A percentile compares a stretch with the other conserved stretches of the same genome.
These are phyloP conservation scores for Dunckerocampus dactyliophorus DNA, from an alignment of 2,113 vertebrate species.

Conservation along the genomic window DNA sequence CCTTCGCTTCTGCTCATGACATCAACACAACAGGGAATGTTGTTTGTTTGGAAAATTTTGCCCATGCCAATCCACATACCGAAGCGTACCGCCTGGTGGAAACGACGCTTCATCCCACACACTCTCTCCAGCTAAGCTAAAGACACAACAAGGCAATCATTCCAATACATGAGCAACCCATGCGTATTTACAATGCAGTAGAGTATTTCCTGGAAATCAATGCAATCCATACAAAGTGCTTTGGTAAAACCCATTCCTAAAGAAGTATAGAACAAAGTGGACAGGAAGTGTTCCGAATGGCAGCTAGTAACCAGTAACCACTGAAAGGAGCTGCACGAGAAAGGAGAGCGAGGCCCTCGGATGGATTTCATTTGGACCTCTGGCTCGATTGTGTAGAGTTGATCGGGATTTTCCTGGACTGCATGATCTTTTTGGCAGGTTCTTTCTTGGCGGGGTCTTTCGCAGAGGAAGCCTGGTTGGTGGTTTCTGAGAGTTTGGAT, in stretches of 20 bases:
- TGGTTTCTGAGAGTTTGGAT: slow-evolving; percentile 80
- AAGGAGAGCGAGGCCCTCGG: slow-evolving; percentile 36
- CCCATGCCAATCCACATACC: too few species aligned
- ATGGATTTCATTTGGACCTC: slow-evolving; percentile 82
- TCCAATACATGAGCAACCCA: slow-evolving; percentile 61
- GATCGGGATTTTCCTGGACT: slow-evolving; percentile 82
- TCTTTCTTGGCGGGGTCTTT: slow-evolving; percentile 72
- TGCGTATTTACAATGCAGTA: slow-evolving; percentile 65
- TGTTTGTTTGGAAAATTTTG: too few species aligned
- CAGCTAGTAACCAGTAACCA: slow-evolving; percentile 57
- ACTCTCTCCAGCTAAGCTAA: slow-evolving; percentile 51
- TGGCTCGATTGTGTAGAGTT: slow-evolving; percentile 85
- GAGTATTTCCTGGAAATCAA: slow-evolving; percentile 54
- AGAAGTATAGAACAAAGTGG: slow-evolving; percentile 57
- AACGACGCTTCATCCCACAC: background rate
- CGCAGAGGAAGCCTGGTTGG: slow-evolving; percentile 67
- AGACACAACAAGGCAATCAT: slow-evolving; percentile 65
- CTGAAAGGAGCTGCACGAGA: slow-evolving; percentile 74
- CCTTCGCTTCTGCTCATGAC: too few species aligned
- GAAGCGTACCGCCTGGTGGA: background rate
- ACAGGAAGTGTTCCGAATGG: slow-evolving; percentile 46
- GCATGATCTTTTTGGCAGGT: slow-evolving; percentile 77
- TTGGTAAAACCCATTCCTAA: slow-evolving; percentile 68
- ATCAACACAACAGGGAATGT: too few species aligned
- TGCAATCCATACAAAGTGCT: slow-evolving; percentile 73